Percentiles rank a stretch among this genome's conserved stretches.
phyloP scores from a whole-genome alignment of 2,888 invertebrate genomes.

The Bembecia ichneumoniformis region DNA sequence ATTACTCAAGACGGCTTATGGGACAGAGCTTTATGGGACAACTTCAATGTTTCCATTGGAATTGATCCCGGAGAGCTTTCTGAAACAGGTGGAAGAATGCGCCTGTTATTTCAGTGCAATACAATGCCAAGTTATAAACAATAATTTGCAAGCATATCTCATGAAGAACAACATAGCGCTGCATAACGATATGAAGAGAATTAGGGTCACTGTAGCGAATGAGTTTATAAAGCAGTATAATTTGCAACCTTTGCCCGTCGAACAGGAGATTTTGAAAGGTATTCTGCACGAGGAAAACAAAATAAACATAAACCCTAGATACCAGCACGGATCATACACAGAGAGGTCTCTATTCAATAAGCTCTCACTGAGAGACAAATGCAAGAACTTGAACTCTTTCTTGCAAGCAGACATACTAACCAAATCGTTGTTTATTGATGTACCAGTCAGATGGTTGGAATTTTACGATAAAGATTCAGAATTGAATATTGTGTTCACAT shows the following conservation, averaged over 20 bases:
- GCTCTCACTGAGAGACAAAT: slow-evolving; percentile 59
- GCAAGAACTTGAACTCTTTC: slow-evolving; percentile 50
- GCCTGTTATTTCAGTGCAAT: slow-evolving; percentile 76
- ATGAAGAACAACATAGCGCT: slow-evolving; percentile 51
- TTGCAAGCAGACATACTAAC: slow-evolving; percentile 57
- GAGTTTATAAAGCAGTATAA: slow-evolving; percentile 74
- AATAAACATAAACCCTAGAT: slow-evolving; percentile 57
- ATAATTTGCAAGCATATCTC: slow-evolving; percentile 76
- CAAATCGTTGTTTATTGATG: slow-evolving; percentile 39
- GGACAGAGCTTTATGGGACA: slow-evolving; percentile 40
- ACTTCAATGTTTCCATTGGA: slow-evolving; percentile 73
- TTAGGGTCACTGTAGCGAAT: slow-evolving; percentile 64
- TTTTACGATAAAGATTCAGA: slow-evolving; percentile 25
- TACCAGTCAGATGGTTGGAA: slow-evolving; percentile 38
- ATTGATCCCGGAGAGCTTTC: slow-evolving; percentile 74
- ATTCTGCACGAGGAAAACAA: slow-evolving; percentile 54
- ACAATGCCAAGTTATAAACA: slow-evolving; percentile 78
- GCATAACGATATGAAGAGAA: slow-evolving; percentile 53
- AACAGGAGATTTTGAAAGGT: slow-evolving; percentile 63
- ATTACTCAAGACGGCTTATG: slow-evolving; percentile 55
- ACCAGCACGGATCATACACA: slow-evolving; percentile 71
- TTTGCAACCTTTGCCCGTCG: slow-evolving; percentile 59
- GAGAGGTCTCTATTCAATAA: slow-evolving; percentile 64
- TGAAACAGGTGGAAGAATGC: slow-evolving; percentile 76
- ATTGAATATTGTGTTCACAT: slow-evolving; percentile 40